Percentiles rank a stretch among this genome's conserved stretches.
Evolutionary conservation across 2,888 invertebrate genomes (phyloP).

Genomic region (Drosophila phalerata): DNA sequence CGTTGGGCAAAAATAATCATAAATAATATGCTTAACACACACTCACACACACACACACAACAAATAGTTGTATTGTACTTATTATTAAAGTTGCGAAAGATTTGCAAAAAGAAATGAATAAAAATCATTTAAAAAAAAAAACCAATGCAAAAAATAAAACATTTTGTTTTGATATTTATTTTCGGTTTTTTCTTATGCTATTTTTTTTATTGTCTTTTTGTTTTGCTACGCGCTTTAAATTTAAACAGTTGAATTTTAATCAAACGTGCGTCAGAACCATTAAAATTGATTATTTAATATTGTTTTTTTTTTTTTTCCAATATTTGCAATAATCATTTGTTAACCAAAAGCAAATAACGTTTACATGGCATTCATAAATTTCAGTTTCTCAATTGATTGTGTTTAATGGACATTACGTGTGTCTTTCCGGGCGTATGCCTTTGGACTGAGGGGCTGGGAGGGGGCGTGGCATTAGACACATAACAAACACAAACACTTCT

Average conservation of each 20-base stretch:
- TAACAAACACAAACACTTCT: not conserved
- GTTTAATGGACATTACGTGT: conserved; percentile 43
- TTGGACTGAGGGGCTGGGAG: not conserved
- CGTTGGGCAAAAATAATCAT: conserved; percentile 67
- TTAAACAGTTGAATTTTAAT: conserved; percentile 62
- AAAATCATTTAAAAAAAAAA: conserved; percentile 21
- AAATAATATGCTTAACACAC: conserved; percentile 68
- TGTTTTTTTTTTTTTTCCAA: conserved; percentile 6
- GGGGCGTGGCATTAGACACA: conserved; percentile 2
- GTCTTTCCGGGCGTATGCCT: not conserved
- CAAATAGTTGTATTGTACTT: conserved; percentile 44
- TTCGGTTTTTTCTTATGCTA: conserved; percentile 1
- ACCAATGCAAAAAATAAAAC: conserved; percentile 5
- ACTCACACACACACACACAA: conserved; percentile 22
- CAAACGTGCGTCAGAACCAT: conserved; percentile 58
- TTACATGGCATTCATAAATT: conserved; percentile 12
- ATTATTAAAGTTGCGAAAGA: conserved; percentile 49
- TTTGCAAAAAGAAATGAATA: conserved; percentile 39
- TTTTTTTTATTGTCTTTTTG: conserved; percentile 8
- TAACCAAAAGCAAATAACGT: conserved; percentile 8
- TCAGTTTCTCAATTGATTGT: not conserved
- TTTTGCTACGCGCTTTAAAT: conserved; percentile 64
- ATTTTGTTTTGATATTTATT: conserved; percentile 18
- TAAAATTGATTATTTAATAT: conserved; percentile 26
- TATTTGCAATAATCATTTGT: conserved; percentile 28